These are phyloP conservation scores for Drosophila triauraria DNA, from an alignment of 1,140 invertebrate species.

Conservation along the genomic window DNA sequence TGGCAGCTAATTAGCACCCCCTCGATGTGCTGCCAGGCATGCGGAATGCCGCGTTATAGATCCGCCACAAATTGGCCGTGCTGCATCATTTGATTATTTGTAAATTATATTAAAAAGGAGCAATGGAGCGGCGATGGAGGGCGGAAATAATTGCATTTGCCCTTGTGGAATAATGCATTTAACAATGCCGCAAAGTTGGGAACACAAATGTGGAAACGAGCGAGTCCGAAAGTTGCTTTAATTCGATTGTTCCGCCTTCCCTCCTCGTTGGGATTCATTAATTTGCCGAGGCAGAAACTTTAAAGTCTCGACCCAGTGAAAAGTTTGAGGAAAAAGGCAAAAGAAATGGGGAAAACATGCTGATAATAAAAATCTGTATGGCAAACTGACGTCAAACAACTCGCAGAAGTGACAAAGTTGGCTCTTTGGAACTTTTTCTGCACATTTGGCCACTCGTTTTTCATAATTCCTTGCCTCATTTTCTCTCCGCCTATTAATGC, in stretches of 20 bases:
- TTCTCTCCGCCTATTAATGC: slow-evolving; percentile 56
- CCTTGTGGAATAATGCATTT: slow-evolving; percentile 45
- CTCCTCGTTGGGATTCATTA: slow-evolving; percentile 21
- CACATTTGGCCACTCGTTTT: slow-evolving; percentile 66
- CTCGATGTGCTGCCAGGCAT: background rate
- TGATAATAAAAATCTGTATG: slow-evolving; percentile 58
- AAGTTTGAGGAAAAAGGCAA: slow-evolving; percentile 22
- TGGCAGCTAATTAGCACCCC: slow-evolving; percentile 43
- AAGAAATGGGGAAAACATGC: slow-evolving; percentile 14
- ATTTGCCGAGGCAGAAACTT: slow-evolving; percentile 29
- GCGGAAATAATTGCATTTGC: slow-evolving; percentile 47
- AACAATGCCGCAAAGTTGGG: slow-evolving; percentile 15
- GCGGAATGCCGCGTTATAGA: slow-evolving; percentile 35
- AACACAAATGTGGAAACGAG: no score
- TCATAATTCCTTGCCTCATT: slow-evolving; percentile 58
- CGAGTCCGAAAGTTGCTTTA: slow-evolving; percentile 24
- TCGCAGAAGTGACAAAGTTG: slow-evolving; percentile 66
- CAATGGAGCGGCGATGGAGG: slow-evolving; percentile 19
- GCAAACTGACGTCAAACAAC: slow-evolving; percentile 51
- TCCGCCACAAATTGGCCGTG: slow-evolving; percentile 49
- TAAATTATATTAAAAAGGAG: slow-evolving; percentile 55
- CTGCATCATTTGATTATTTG: slow-evolving; percentile 68
- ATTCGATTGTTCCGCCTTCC: slow-evolving; percentile 16
- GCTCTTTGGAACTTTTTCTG: slow-evolving; percentile 46
- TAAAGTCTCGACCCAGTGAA: slow-evolving; percentile 27